Base-by-base conservation (phyloP, 1,140 invertebrate genomes). In the Diachasmimorpha longicaudata region DNA sequence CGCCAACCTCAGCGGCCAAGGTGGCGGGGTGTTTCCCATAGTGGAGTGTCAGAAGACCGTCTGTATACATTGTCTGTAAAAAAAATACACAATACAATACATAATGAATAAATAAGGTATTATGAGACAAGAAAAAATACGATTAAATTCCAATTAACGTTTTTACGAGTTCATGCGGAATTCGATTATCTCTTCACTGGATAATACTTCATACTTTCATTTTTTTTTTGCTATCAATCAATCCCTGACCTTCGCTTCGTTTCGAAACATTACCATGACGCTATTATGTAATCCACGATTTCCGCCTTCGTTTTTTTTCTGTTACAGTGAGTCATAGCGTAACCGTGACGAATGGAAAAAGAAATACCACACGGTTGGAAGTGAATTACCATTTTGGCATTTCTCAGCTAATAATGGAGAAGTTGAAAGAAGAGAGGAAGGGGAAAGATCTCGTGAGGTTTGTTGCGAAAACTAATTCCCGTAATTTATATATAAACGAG, bases 1-100 rank as follows among this genome's bases (percentile, higher is more conserved):
- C 93, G 83, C 93, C 93, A 86, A 96, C 94, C 90, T 96, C 95
- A 84, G 94, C 94, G 86, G 95, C 93, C 90, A 96, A 93, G 86
- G 94, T 95, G 88, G 94, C 94, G 90, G 95, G 94, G 91, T 96
- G 95, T 90, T 96, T 96, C 90, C 94, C 94, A 90, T 96, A 96
- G 89, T 95, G 95, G 88, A 96, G 93, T 84, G 95, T 96, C 90
- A 96, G 92, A 90, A 95, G 90, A 85, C 91, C 91, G 84, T 89
- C 87, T 75, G 86, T 85, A 86, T 88, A 89, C 87, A 88, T 88
- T 86, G 88, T 90, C 90, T 91, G 85, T 4, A 88, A 88, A 19
- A 76, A 77, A 77, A 77, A 80, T 42, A 68, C n/a, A n/a, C n/a
- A n/a, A n/a, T n/a, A 68, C 16, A n/a, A 37, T 68, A 36, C n/a